Evolutionary conservation across 2,888 invertebrate species (phyloP).

Genomic region (Drosophila phalerata): DNA sequence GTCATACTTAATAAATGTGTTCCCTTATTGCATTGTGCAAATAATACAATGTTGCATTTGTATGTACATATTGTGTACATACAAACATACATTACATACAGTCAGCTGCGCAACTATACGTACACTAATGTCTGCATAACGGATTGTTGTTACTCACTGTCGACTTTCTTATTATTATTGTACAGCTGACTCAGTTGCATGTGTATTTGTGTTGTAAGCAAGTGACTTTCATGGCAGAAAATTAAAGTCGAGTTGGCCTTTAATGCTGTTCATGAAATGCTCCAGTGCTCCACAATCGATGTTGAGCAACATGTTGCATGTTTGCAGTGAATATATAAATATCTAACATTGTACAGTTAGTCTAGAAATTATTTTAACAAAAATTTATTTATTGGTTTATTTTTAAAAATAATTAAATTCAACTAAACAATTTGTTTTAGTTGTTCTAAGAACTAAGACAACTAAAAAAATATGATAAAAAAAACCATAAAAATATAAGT

Average conservation of each 20-base stretch:
- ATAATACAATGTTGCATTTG: constrained; percentile 2
- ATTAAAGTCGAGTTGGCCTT: constrained; percentile 13
- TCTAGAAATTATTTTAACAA: too few species aligned
- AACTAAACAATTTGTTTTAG: too few species aligned
- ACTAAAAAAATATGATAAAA: too few species aligned
- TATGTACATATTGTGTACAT: constrained; percentile 2
- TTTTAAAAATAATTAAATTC: too few species aligned
- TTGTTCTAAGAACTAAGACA: too few species aligned
- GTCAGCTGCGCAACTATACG: constrained; percentile 26
- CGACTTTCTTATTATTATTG: constrained; percentile 9
- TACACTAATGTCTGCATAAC: neutral
- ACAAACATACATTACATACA: constrained; percentile 5
- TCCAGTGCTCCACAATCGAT: constrained; percentile 6
- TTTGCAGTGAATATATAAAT: neutral
- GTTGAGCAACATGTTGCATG: constrained; percentile 16
- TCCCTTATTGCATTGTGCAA: constrained; percentile 7
- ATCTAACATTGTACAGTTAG: too few species aligned
- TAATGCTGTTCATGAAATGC: constrained; percentile 15
- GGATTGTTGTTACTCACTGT: constrained; percentile 10
- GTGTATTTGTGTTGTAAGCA: constrained; percentile 6
- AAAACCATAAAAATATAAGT: too few species aligned
- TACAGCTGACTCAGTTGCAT: constrained; percentile 22
- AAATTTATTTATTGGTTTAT: too few species aligned
- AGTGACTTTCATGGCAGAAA: constrained; percentile 10
- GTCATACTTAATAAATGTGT: neutral